Conservation (phyloP, 2,797 vertebrate species). For the Spinus olivaceus region DNA sequence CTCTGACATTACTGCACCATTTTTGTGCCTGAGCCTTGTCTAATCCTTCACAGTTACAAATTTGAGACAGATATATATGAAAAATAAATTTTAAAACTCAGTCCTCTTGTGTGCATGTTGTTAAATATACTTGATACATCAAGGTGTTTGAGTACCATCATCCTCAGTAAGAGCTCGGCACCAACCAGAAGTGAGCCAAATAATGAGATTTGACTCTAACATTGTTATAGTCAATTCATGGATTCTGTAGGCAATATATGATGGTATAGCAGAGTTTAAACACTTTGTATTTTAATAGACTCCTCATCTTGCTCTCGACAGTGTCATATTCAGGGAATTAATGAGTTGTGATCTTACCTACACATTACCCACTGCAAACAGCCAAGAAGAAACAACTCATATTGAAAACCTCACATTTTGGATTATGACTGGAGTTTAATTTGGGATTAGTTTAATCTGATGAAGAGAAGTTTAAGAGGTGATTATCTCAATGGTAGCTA, state of each 20-base stretch:
- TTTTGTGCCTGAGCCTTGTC: not conserved
- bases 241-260: not conserved
- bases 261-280: not conserved
- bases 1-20: slow-evolving; percentile 8
- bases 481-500: not conserved
- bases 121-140: not conserved
- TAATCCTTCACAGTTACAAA: not conserved
- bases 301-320: not conserved
- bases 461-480: not conserved
- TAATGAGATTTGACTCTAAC: not conserved
- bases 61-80: not conserved
- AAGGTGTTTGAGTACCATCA: not conserved
- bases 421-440: not conserved
- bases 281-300: not conserved
- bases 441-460: not conserved
- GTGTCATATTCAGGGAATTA: not conserved
- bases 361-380: not conserved
- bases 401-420: not conserved
- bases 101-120: not conserved
- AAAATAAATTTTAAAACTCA: not conserved
- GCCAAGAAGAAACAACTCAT: not conserved
- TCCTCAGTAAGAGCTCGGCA: not conserved
- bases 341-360: not conserved
- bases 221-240: not conserved
- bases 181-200: not conserved